Evolutionary conservation across 92 coral and sea anemone genomes (phyloP).

Genomic region (Epizoanthus illoricatus): DNA sequence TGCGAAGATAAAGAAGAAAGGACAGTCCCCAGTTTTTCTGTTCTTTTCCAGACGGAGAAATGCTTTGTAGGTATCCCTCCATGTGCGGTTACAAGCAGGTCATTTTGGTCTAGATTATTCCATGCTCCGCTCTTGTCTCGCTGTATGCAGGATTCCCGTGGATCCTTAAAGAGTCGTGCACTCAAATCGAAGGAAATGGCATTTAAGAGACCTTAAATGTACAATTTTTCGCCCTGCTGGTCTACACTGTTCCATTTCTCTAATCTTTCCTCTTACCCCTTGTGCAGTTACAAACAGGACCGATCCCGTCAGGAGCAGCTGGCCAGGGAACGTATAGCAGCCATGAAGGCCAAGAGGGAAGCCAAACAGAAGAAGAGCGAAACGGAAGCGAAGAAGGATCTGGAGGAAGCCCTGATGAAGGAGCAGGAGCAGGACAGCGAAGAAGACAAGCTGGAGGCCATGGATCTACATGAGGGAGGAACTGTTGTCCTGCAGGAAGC

Average conservation of each 20-base stretch:
- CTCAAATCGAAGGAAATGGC: too few species aligned
- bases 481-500: constrained; percentile 80
- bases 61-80: too few species aligned
- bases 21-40: too few species aligned
- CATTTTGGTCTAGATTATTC: too few species aligned
- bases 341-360: constrained; percentile 85
- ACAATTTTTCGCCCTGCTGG: background rate
- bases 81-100: too few species aligned
- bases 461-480: constrained; percentile 88
- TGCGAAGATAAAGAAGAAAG: too few species aligned
- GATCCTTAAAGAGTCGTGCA: too few species aligned
- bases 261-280: background rate
- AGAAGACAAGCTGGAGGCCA: constrained; percentile 69
- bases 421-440: constrained; percentile 78
- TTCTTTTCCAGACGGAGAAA: too few species aligned
- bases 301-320: constrained; percentile 93
- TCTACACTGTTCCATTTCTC: background rate
- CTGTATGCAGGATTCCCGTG: too few species aligned
- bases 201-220: too few species aligned
- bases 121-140: too few species aligned
- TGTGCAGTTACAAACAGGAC: constrained; percentile 78
- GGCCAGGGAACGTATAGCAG: constrained; percentile 94
- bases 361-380: constrained; percentile 49
- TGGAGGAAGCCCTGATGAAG: constrained; percentile 64
- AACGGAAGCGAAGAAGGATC: constrained; percentile 71